Conservation (phyloP, 2,113 vertebrate species). For the Dasyornis broadbenti region DNA sequence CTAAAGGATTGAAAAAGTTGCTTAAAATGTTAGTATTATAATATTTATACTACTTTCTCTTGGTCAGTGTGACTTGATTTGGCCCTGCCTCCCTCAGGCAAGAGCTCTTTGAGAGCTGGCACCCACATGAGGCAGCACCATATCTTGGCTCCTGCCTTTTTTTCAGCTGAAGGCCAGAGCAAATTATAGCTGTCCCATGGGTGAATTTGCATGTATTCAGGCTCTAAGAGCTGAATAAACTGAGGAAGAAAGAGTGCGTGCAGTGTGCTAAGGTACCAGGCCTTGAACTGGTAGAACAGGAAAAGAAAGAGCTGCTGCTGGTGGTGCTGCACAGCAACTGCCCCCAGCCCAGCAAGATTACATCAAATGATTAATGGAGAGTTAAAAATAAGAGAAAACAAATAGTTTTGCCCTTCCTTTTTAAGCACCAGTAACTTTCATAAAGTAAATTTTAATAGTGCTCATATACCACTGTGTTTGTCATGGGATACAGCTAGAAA, state of each 20-base stretch:
- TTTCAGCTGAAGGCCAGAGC: neutral
- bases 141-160: neutral
- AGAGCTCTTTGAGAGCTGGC: neutral
- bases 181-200: neutral
- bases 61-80: neutral
- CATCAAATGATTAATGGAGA: neutral
- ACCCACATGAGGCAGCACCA: neutral
- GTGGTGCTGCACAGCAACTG: neutral
- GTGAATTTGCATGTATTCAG: neutral
- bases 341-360: neutral
- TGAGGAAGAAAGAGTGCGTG: neutral
- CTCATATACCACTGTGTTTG: neutral
- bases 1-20: neutral
- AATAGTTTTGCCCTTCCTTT: neutral
- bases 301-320: neutral
- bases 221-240: neutral
- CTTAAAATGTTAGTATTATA: neutral
- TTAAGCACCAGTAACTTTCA: neutral
- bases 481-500: neutral
- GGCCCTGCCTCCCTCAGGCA: neutral
- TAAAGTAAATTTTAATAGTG: neutral
- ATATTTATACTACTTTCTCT: neutral
- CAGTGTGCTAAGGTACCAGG: neutral
- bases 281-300: neutral
- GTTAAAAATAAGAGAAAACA: neutral